phyloP scores from a whole-genome alignment of 2,797 vertebrate genomes.

The Scarus forsteni region DNA sequence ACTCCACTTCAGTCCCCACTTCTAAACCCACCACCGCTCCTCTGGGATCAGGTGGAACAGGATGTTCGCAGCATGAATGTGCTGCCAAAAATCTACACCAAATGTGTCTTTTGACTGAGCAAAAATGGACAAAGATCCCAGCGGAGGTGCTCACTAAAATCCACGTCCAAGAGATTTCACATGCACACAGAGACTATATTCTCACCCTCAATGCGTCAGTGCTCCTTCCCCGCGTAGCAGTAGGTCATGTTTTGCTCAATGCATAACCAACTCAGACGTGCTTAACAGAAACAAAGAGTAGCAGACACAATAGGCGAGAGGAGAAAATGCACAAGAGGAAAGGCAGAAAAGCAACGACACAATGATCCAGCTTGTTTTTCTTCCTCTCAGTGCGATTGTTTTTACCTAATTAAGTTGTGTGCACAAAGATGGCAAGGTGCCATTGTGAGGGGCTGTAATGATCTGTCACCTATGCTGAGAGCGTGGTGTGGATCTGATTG shows the following conservation, averaged over 20 bases:
- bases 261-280: slow-evolving; percentile 32
- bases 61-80: slow-evolving; percentile 41
- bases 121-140: slow-evolving; percentile 48
- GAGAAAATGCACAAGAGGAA: background rate
- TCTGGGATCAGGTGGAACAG: slow-evolving; percentile 51
- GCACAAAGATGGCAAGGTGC: slow-evolving; percentile 47
- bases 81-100: slow-evolving; percentile 35
- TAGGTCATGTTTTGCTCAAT: slow-evolving; percentile 20
- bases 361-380: slow-evolving; percentile 42
- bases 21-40: slow-evolving; percentile 40
- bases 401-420: slow-evolving; percentile 64
- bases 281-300: slow-evolving; percentile 47
- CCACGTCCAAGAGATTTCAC: slow-evolving; percentile 17
- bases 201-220: slow-evolving; percentile 17
- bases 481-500: slow-evolving; percentile 59
- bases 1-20: slow-evolving; percentile 27
- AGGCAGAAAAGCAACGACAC: slow-evolving; percentile 34
- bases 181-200: background rate
- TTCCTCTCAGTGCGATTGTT: slow-evolving; percentile 43
- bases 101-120: slow-evolving; percentile 33
- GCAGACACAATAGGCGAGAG: slow-evolving; percentile 26
- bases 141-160: slow-evolving; percentile 24
- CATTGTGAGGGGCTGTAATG: slow-evolving; percentile 64
- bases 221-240: slow-evolving; percentile 5
- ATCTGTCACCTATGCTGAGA: slow-evolving; percentile 69